Conservation (phyloP, 2,113 vertebrate species). For the Aegotheles bennettii region DNA sequence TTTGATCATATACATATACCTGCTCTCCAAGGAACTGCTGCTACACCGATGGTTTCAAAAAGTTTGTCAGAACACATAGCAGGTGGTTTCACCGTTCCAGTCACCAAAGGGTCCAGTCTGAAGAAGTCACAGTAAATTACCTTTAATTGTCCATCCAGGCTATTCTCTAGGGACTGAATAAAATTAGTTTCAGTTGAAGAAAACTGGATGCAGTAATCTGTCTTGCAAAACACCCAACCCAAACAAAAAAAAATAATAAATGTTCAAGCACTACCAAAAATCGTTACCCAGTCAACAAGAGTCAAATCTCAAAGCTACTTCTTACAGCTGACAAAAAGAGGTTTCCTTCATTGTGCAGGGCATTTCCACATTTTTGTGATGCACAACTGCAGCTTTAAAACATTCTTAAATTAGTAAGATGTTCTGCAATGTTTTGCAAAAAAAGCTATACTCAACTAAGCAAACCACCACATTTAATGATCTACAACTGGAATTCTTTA, state of each 20-base stretch:
- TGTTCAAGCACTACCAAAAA: not conserved
- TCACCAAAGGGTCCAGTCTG: slow-evolving; percentile 78
- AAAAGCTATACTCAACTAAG: not conserved
- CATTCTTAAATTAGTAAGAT: not conserved
- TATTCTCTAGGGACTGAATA: slow-evolving; percentile 77
- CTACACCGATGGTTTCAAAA: slow-evolving; percentile 82
- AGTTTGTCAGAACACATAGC: slow-evolving; percentile 76
- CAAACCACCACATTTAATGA: not conserved
- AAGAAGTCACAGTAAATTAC: slow-evolving; percentile 89
- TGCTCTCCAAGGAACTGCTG: slow-evolving; percentile 78
- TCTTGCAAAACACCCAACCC: not conserved
- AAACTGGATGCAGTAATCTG: not conserved
- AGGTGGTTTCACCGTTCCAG: slow-evolving; percentile 69
- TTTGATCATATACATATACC: slow-evolving; percentile 44
- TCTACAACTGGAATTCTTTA: not conserved
- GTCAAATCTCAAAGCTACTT: not conserved
- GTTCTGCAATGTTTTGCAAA: not conserved
- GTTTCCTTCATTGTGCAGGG: not conserved
- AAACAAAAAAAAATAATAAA: not conserved
- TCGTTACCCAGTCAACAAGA: not conserved
- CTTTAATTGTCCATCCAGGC: slow-evolving; percentile 76
- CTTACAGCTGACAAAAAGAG: not conserved
- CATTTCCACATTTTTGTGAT: not conserved
- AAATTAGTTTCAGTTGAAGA: not conserved
- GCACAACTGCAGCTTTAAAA: not conserved